A percentile compares a stretch with the other conserved stretches of the same genome.
These are phyloP conservation scores for Macheiramphus alcinus DNA, from an alignment of 2,113 vertebrate genomes.

Conservation along the genomic window DNA sequence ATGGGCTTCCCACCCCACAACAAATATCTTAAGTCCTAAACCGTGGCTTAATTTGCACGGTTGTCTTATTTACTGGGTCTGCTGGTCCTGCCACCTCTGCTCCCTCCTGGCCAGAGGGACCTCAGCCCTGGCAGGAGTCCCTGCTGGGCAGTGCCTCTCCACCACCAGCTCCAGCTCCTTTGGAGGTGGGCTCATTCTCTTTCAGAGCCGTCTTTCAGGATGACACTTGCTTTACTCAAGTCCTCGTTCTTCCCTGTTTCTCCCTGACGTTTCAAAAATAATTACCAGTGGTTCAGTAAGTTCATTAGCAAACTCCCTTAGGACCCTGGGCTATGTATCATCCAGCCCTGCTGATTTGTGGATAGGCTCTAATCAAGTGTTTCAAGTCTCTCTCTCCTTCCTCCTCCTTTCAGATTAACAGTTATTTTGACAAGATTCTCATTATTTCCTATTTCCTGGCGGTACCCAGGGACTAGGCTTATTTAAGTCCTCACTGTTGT, in stretches of 20 bases:
- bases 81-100: not conserved
- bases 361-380: conserved; percentile 45
- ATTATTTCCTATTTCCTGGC: conserved; percentile 56
- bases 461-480: conserved; percentile 47
- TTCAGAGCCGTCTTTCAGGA: not conserved
- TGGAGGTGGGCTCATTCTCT: not conserved
- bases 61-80: not conserved
- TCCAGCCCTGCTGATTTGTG: conserved; percentile 53
- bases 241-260: conserved; percentile 14
- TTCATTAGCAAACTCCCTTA: conserved; percentile 64
- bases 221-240: not conserved
- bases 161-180: not conserved
- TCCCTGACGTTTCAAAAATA: conserved; percentile 50
- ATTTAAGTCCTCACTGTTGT: conserved; percentile 55
- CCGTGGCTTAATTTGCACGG: not conserved
- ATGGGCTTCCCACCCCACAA: not conserved
- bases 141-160: not conserved
- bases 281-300: conserved; percentile 59
- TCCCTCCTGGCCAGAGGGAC: not conserved
- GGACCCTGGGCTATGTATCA: conserved; percentile 45
- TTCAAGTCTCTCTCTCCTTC: conserved; percentile 49
- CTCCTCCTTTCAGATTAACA: conserved; percentile 56
- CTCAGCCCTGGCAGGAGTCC: not conserved
- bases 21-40: not conserved
- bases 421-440: conserved; percentile 62